A percentile compares a stretch with the other conserved stretches of the same genome.
Evolutionary conservation across 2,888 invertebrate species (phyloP).

Genomic region (Idaea dimidiata): DNA sequence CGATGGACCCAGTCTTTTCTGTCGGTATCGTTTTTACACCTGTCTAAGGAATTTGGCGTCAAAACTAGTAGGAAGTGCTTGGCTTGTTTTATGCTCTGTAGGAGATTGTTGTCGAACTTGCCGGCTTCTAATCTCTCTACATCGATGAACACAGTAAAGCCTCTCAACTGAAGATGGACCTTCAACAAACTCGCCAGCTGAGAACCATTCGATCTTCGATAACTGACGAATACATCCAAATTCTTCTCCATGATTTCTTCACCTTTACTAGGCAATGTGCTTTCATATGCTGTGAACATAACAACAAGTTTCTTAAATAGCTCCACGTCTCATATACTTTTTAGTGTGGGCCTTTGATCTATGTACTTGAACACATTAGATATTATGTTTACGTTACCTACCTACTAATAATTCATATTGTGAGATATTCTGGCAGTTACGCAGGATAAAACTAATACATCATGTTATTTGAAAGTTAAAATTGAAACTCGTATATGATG

Average conservation of each 20-base stretch:
- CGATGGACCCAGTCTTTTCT: slow-evolving; percentile 99
- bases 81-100: slow-evolving; percentile 98
- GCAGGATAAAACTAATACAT: neutral
- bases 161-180: slow-evolving; percentile 96
- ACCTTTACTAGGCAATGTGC: slow-evolving; percentile 83
- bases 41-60: slow-evolving; percentile 96
- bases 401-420: slow-evolving; percentile 1
- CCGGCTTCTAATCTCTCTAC: slow-evolving; percentile 98
- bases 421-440: slow-evolving; percentile 10
- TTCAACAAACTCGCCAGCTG: slow-evolving; percentile 97
- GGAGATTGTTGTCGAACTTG: slow-evolving; percentile 98
- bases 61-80: slow-evolving; percentile 98
- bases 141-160: slow-evolving; percentile 98
- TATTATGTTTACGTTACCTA: neutral
- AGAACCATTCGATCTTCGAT: slow-evolving; percentile 97
- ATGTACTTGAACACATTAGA: slow-evolving; percentile 9
- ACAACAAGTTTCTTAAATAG: slow-evolving; percentile 3
- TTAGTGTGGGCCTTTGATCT: slow-evolving; percentile 23
- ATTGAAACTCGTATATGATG: neutral
- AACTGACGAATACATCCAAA: slow-evolving; percentile 98
- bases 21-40: slow-evolving; percentile 95
- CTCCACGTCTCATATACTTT: slow-evolving; percentile 8
- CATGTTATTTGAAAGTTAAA: neutral
- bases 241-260: slow-evolving; percentile 92
- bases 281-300: slow-evolving; percentile 81